Evolutionary conservation across 2,797 vertebrate genomes (phyloP).

Genomic region (Sebastolobus alascanus): DNA sequence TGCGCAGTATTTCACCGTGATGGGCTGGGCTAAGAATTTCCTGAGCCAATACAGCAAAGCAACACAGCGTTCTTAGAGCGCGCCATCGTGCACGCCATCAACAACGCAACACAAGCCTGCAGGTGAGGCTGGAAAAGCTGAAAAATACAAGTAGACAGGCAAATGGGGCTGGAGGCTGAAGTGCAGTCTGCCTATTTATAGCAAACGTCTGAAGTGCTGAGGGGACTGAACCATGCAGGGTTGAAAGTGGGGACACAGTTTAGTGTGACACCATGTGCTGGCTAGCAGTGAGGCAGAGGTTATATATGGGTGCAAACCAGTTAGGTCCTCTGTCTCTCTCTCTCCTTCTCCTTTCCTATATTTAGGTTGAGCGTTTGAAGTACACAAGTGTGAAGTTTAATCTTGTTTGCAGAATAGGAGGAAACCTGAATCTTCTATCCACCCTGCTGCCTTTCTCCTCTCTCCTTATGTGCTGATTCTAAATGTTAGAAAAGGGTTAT

Average conservation of each 20-base stretch:
- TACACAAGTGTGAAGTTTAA: conserved; percentile 31
- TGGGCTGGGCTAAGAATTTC: conserved; percentile 70
- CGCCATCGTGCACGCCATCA: background rate
- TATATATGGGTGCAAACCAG: conserved; percentile 59
- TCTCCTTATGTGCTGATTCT: background rate
- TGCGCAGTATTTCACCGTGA: conserved; percentile 71
- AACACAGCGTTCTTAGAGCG: conserved; percentile 16
- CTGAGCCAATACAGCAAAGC: conserved; percentile 50
- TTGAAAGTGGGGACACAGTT: conserved; percentile 67
- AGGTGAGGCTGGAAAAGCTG: conserved; percentile 34
- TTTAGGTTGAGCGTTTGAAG: conserved; percentile 47
- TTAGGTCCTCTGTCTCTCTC: conserved; percentile 18
- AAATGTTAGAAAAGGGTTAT: background rate
- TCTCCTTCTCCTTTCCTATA: conserved; percentile 43
- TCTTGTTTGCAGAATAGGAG: conserved; percentile 40
- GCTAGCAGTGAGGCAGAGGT: conserved; percentile 45
- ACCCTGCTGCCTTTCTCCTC: background rate
- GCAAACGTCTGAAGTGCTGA: conserved; percentile 65
- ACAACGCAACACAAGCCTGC: conserved; percentile 24
- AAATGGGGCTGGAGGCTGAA: too few species aligned
- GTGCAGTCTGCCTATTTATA: conserved; percentile 75
- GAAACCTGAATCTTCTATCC: conserved; percentile 22
- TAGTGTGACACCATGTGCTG: conserved; percentile 68
- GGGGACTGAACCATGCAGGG: conserved; percentile 48
- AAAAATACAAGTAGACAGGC: conserved; percentile 30